phyloP scores from a whole-genome alignment of 1,140 invertebrate species.

The Pseudomyrmex gracilis region DNA sequence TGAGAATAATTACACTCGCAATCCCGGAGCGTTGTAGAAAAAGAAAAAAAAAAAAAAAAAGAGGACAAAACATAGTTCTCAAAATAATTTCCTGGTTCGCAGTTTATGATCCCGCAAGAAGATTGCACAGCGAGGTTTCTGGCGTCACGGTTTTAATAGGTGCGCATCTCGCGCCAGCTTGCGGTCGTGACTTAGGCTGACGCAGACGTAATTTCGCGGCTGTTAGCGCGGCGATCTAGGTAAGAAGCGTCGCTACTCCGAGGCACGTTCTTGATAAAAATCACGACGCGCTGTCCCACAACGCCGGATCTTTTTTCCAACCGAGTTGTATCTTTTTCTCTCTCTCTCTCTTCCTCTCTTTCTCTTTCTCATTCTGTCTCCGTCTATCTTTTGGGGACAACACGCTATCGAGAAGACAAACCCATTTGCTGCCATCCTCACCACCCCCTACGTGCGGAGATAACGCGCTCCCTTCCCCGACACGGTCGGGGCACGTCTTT shows the following conservation, averaged over 20 bases:
- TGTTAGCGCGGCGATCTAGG: conserved; percentile 33
- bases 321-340: conserved; percentile 17
- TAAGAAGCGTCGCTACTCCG: conserved; percentile 34
- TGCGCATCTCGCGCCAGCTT: conserved; percentile 23
- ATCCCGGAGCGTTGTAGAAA: background rate
- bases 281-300: conserved; percentile 29
- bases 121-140: conserved; percentile 19
- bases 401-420: conserved; percentile 41
- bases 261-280: conserved; percentile 65
- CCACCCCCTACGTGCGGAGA: conserved; percentile 32
- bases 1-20: background rate
- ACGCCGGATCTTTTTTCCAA: background rate
- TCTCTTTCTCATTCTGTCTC: background rate
- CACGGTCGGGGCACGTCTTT: conserved; percentile 37
- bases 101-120: conserved; percentile 29
- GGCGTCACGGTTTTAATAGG: conserved; percentile 33
- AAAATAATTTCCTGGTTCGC: background rate
- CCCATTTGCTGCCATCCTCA: conserved; percentile 24
- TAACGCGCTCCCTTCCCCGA: conserved; percentile 44
- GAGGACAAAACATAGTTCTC: background rate
- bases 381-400: background rate
- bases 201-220: conserved; percentile 57
- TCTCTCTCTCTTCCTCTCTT: background rate
- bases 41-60: background rate
- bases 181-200: conserved; percentile 50